Base-by-base conservation (phyloP, 2,888 invertebrate genomes). In the Hybos culiciformis region DNA sequence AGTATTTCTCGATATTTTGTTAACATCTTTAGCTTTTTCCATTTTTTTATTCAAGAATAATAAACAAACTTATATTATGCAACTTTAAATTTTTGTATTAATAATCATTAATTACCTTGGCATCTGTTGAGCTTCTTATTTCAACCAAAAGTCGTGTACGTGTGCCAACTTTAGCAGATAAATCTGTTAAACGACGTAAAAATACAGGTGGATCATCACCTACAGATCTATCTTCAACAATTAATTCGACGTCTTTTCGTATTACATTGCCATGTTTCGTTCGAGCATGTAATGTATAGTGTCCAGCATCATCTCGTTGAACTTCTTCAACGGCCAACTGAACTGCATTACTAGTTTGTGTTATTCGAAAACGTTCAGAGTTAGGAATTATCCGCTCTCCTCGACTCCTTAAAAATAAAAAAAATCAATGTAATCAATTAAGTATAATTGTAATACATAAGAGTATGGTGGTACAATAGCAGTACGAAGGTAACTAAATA, bases 101-200 rank as follows among this genome's bases (percentile, higher is more conserved):
- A 9, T 17, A 9, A 9, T 11, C 2, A 12, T 21, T 52, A 12
- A 3, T 59, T 63, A 86, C 90, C 77, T 82, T 82, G 53, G 82
- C 75, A 60, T 83, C 83, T 37, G 80, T 76, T 39, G 80, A 75
- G 66, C 83, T 85, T 59, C 79, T 72, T 50, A 88, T 82, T 68
- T 90, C 88, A 38, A 87, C 84, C 38, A 90, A 73, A 57, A 90
- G 80, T 53, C 88, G 72, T 2, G 86, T 83, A 56, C 88, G 73
- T 34, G 87, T 85, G 57, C 91, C 91, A 57, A 92, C 88, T 70
- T 91, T 88, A 46, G 87, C 88, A 12, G 84, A 80, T 42, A 90
- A 76, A 67, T 92, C 88, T 58, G 80, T 82, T 41, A 92, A 76
- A 48, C 87, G 74, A 47, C 91, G 75, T 48, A 88, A 70, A 68